Percentiles rank a stretch among this genome's conserved stretches.
phyloP scores from a whole-genome alignment of 1,140 invertebrate species.

The Drosophila sulfurigaster region DNA sequence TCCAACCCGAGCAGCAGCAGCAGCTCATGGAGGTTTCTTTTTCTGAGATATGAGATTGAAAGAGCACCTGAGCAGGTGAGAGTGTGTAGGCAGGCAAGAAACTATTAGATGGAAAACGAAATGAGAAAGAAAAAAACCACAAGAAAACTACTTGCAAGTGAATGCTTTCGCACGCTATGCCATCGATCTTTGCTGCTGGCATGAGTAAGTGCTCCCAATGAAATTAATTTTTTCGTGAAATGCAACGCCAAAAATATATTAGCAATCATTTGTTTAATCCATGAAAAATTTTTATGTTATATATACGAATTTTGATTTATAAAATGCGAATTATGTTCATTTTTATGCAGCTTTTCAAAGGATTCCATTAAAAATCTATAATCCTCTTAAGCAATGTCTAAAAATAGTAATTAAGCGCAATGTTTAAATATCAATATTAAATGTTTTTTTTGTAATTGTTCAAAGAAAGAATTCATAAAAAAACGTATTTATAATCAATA shows the following conservation, averaged over 20 bases:
- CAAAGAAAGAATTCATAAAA: no score
- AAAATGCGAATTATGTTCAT: no score
- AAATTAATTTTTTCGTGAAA: slow-evolving; percentile 23
- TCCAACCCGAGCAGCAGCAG: no score
- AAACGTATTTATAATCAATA: no score
- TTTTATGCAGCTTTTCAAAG: not conserved
- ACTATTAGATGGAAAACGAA: slow-evolving; percentile 25
- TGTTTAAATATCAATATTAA: no score
- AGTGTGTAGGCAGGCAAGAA: slow-evolving; percentile 28
- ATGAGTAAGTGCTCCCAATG: slow-evolving; percentile 19
- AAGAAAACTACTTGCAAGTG: slow-evolving; percentile 30
- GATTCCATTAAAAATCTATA: not conserved
- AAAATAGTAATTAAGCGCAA: no score
- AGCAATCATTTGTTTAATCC: not conserved
- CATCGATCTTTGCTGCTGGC: slow-evolving; percentile 5
- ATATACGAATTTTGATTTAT: no score
- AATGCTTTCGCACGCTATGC: slow-evolving; percentile 9
- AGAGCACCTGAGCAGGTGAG: slow-evolving; percentile 26
- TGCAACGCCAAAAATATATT: not conserved
- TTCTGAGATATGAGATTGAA: not conserved
- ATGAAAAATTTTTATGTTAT: no score
- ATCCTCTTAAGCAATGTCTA: no score
- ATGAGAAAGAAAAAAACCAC: slow-evolving; percentile 5
- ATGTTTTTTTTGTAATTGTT: no score
- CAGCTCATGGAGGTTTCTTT: slow-evolving; percentile 27